Percentiles rank a stretch among this genome's conserved stretches.
phyloP scores from a whole-genome alignment of 2,113 vertebrate species.

The Rhodinocichla rosea region DNA sequence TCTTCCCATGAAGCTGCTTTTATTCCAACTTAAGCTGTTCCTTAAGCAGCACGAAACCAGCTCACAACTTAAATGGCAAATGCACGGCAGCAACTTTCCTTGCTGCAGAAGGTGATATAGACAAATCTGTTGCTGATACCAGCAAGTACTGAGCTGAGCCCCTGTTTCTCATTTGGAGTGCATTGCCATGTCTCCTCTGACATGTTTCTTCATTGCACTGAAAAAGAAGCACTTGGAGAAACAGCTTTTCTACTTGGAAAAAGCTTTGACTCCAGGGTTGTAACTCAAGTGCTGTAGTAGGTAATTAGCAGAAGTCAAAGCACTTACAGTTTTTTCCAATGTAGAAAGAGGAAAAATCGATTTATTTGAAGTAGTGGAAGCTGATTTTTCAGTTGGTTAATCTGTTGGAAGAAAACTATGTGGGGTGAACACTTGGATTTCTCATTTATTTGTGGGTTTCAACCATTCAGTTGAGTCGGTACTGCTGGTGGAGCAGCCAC shows the following conservation, averaged over 20 bases:
- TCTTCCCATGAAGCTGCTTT: conserved; percentile 26
- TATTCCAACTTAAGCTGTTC: conserved; percentile 29
- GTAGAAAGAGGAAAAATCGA: conserved; percentile 2
- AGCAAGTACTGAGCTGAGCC: conserved; percentile 22
- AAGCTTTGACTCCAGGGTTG: conserved; percentile 17
- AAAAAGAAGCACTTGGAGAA: conserved; percentile 57
- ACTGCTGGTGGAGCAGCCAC: background rate
- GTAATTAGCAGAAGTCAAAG: background rate
- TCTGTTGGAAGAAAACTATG: background rate
- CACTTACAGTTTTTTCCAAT: background rate
- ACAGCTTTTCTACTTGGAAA: conserved; percentile 19
- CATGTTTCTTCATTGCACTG: conserved; percentile 53
- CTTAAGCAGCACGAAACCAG: conserved; percentile 14
- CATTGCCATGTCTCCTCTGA: conserved; percentile 51
- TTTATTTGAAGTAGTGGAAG: background rate
- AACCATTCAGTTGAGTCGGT: background rate
- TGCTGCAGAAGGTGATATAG: conserved; percentile 58
- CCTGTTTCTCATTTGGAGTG: background rate
- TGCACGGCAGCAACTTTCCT: conserved; percentile 35
- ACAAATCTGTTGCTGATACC: conserved; percentile 67
- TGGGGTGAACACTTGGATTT: background rate
- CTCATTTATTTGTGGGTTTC: conserved; percentile 13
- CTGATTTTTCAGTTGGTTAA: background rate
- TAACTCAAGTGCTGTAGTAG: conserved; percentile 7
- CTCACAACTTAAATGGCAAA: conserved; percentile 37